These are phyloP conservation scores for Gadus chalcogrammus DNA, from an alignment of 2,113 vertebrate species.

Conservation along the genomic window DNA sequence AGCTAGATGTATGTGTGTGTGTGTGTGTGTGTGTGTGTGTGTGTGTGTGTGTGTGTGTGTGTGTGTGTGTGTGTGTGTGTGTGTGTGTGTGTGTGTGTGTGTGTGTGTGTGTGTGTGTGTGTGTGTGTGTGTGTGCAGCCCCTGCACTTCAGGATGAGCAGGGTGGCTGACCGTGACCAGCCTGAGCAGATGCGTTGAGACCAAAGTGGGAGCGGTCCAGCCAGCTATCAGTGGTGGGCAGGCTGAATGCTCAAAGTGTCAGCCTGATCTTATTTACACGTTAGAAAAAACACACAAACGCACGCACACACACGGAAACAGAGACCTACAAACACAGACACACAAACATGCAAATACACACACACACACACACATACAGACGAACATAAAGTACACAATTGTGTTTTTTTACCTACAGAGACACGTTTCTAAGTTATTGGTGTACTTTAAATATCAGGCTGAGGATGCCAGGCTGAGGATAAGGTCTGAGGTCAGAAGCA, in stretches of 20 bases:
- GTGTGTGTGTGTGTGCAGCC: neutral
- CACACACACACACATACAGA: too few species aligned
- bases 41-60: neutral
- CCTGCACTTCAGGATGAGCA: neutral
- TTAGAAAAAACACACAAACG: constrained; percentile 7
- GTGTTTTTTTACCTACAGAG: neutral
- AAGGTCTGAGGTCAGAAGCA: too few species aligned
- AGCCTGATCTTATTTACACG: constrained; percentile 15
- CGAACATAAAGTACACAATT: neutral
- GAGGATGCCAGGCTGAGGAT: too few species aligned
- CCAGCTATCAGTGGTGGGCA: constrained; percentile 35
- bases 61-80: constrained; percentile 1
- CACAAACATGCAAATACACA: neutral
- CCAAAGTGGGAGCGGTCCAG: neutral
- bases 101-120: constrained; percentile 2
- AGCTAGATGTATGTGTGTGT: neutral
- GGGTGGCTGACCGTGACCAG: constrained; percentile 34
- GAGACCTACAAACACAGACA: constrained; percentile 1
- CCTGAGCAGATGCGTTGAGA: constrained; percentile 28
- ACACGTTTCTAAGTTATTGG: neutral
- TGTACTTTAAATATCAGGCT: too few species aligned
- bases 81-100: constrained; percentile 4
- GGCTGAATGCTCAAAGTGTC: constrained; percentile 26
- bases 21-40: neutral
- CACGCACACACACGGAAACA: constrained; percentile 16